A percentile compares a stretch with the other conserved stretches of the same genome.
phyloP scores from a whole-genome alignment of 1,140 invertebrate species.

The Nymphalis io region DNA sequence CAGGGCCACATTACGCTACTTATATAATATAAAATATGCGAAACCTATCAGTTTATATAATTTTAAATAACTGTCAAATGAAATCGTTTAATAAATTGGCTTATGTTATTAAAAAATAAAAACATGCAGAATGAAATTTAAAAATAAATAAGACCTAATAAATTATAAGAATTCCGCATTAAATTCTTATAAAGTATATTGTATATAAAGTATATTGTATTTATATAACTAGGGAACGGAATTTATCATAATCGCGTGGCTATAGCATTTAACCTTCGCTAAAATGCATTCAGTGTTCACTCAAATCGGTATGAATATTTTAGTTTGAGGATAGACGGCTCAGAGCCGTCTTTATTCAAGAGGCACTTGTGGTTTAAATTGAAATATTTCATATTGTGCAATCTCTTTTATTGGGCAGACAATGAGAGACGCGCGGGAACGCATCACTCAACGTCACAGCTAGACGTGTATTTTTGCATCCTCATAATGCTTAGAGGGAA shows the following conservation, averaged over 20 bases:
- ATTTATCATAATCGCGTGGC: conserved; percentile 30
- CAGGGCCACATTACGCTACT: neutral
- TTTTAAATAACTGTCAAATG: too few relatives aligned
- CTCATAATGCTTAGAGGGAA: conserved; percentile 71
- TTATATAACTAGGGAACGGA: neutral
- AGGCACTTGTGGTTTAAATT: conserved; percentile 67
- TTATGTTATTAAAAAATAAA: too few relatives aligned
- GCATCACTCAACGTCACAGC: conserved; percentile 75
- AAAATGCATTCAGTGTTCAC: conserved; percentile 57
- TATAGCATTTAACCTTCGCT: conserved; percentile 34
- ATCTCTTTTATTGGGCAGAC: conserved; percentile 73
- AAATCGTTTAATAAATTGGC: too few relatives aligned
- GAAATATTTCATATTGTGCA: conserved; percentile 78
- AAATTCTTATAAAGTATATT: too few relatives aligned
- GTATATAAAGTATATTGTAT: too few relatives aligned
- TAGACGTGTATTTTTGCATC: conserved; percentile 71
- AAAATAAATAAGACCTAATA: too few relatives aligned
- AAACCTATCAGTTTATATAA: too few relatives aligned
- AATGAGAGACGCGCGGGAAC: conserved; percentile 68
- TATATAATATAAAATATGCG: neutral
- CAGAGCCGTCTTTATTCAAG: conserved; percentile 62
- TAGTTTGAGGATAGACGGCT: conserved; percentile 53
- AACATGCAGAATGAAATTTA: too few relatives aligned
- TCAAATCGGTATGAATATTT: conserved; percentile 72
- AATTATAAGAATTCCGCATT: too few relatives aligned